Evolutionary conservation across 2,113 vertebrate species (phyloP), one percentile per base, ranked within the genome.

Genomic region (Monopterus albus): DNA sequence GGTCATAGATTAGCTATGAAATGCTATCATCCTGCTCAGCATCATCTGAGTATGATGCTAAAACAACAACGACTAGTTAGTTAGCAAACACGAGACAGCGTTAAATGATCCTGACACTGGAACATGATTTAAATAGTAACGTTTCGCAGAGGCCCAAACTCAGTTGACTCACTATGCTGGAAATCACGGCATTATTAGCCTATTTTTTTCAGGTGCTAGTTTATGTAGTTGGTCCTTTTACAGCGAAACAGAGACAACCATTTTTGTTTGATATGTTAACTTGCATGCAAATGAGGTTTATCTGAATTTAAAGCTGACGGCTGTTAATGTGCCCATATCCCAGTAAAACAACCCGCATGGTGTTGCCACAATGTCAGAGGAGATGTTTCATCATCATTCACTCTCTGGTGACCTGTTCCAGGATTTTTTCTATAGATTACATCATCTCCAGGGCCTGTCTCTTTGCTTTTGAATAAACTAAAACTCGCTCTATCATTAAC

Each of bases 331-430:
- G 21, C 13, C 20, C 28, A 15, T 14, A 51, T 29, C 23, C 3
- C 21, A 23, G 11, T 47, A 14, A 35, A 56, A 2, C 42, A 20
- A 45, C 4, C 15, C 33, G 17, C 21, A 18, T n/a, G 12, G 40
- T 36, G 52, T 51, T 61, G 39, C n/a, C 47, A 59, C 3, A 61
- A 33, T 68, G 40, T 61, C 75, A 58, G 21, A 31, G 13, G n/a
- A 46, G 20, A 18, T 26, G 40, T 65, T 59, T 56, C 25, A 51
- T 75, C 75, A 67, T 26, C 25, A n/a, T 29, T 35, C 35, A 20
- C 33, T 36, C 11, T 61, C 49, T 47, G 12, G 49, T 25, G 46
- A 25, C 14, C 49, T 49, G 18, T 18, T 68, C 28, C 23, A 43
- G 26, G 14, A 51, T 14, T n/a, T 46, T 42, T 40, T 50, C 7